These are phyloP conservation scores for Coranthus polyacanthus DNA, from an alignment of 2,797 vertebrate genomes.

Conservation along the genomic window DNA sequence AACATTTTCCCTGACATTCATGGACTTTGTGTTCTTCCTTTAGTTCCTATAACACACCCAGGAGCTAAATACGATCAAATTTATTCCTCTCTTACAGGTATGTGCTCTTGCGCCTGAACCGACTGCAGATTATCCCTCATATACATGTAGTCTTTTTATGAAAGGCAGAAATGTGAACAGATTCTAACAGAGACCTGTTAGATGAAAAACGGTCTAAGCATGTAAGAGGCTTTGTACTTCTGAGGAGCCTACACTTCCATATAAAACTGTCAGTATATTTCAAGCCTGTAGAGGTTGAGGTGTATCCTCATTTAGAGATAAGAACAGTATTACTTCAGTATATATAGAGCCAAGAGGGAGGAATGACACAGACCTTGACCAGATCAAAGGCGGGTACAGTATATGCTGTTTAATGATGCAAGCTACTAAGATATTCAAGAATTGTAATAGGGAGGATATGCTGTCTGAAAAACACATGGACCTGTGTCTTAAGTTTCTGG, in stretches of 20 bases:
- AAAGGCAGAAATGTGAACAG: constrained; percentile 50
- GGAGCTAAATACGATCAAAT: constrained; percentile 45
- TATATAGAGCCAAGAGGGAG: constrained; percentile 35
- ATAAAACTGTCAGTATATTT: constrained; percentile 74
- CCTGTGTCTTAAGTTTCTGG: constrained; percentile 48
- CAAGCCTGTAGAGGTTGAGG: constrained; percentile 32
- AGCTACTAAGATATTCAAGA: constrained; percentile 50
- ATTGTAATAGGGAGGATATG: constrained; percentile 61
- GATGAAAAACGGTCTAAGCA: constrained; percentile 59
- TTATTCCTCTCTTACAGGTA: constrained; percentile 27
- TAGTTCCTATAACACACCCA: constrained; percentile 7
- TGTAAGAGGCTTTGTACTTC: constrained; percentile 57
- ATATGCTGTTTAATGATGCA: constrained; percentile 55
- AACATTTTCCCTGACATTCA: constrained; percentile 21
- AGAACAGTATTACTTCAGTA: constrained; percentile 60
- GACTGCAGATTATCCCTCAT: constrained; percentile 54
- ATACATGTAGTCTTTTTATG: constrained; percentile 61
- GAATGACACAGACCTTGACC: constrained; percentile 61
- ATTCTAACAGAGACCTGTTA: constrained; percentile 77
- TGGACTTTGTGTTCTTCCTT: constrained; percentile 15
- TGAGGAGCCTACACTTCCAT: constrained; percentile 46
- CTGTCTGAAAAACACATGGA: constrained; percentile 53
- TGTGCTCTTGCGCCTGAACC: constrained; percentile 19
- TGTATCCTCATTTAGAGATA: constrained; percentile 52
- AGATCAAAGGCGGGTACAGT: constrained; percentile 73